Conservation (phyloP, 2,797 vertebrate species). For the Craterocephalus amniculus region DNA sequence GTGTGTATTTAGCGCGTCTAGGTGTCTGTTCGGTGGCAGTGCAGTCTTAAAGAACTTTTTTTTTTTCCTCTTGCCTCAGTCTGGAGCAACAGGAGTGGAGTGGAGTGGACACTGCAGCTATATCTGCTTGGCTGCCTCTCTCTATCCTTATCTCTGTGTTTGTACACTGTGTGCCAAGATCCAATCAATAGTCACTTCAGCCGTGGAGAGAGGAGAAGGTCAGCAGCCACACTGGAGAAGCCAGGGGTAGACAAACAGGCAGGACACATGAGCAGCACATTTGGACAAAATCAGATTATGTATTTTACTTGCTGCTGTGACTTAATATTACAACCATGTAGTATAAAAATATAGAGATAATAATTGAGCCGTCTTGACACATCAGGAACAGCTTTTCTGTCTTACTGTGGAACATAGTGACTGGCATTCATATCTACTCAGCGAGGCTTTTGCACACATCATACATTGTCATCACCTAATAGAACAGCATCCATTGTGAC, state of each 20-base stretch:
- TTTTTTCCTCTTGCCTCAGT: conserved; percentile 31
- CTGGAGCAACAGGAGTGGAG: conserved; percentile 59
- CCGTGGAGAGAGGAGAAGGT: conserved; percentile 85
- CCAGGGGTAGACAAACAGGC: conserved; percentile 63
- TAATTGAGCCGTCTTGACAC: conserved; percentile 9
- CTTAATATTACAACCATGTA: conserved; percentile 6
- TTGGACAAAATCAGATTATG: conserved; percentile 6
- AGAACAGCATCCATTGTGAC: conserved; percentile 48
- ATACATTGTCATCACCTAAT: conserved; percentile 48
- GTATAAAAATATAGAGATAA: background rate
- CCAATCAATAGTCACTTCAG: conserved; percentile 86
- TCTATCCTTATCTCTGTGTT: conserved; percentile 82
- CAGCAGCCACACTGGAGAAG: conserved; percentile 75
- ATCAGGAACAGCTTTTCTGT: conserved; percentile 19
- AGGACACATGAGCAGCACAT: conserved; percentile 42
- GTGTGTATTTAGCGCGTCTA: conserved; percentile 78
- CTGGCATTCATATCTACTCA: conserved; percentile 39
- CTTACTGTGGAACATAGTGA: conserved; percentile 17
- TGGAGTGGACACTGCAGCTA: conserved; percentile 75
- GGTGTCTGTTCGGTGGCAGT: conserved; percentile 77
- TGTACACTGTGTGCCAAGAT: conserved; percentile 87
- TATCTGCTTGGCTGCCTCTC: conserved; percentile 75
- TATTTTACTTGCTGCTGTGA: conserved; percentile 12
- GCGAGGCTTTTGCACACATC: conserved; percentile 38
- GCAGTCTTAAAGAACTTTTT: conserved; percentile 55